Conservation (phyloP, 2,113 vertebrate species). For the Myodes glareolus region DNA sequence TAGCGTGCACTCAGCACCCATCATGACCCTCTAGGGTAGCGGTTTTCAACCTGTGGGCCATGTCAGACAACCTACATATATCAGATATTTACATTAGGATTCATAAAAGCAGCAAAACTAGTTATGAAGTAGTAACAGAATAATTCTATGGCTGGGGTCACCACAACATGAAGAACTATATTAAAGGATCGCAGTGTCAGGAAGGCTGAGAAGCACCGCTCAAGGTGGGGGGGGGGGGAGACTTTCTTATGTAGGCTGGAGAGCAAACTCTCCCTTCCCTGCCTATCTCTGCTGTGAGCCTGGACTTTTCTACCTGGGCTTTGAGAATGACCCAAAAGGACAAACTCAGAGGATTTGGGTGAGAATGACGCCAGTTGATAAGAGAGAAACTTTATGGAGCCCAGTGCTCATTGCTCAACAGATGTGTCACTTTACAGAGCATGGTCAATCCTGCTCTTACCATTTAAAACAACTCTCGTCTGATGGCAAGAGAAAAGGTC, state of each 20-base stretch:
- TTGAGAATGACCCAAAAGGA: too few relatives aligned
- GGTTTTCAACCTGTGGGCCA: neutral
- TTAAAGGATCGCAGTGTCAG: neutral
- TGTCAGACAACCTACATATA: neutral
- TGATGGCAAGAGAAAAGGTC: neutral
- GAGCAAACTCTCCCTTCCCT: neutral
- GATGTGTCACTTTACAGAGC: neutral
- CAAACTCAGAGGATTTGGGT: neutral
- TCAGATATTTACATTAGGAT: neutral
- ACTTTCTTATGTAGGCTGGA: neutral
- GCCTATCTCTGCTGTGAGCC: fast-evolving
- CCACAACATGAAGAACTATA: neutral
- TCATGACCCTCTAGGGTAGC: neutral
- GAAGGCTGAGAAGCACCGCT: neutral
- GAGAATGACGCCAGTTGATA: neutral
- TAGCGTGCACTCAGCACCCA: fast-evolving
- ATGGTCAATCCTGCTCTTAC: neutral
- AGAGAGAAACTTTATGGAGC: neutral
- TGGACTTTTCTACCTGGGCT: neutral
- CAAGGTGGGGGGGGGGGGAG: too few relatives aligned
- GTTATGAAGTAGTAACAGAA: neutral
- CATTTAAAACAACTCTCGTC: neutral
- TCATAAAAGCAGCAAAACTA: neutral
- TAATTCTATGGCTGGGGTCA: neutral
- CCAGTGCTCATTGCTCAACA: neutral